Conservation (phyloP, 2,113 vertebrate species). For the Bubo blakistoni region DNA sequence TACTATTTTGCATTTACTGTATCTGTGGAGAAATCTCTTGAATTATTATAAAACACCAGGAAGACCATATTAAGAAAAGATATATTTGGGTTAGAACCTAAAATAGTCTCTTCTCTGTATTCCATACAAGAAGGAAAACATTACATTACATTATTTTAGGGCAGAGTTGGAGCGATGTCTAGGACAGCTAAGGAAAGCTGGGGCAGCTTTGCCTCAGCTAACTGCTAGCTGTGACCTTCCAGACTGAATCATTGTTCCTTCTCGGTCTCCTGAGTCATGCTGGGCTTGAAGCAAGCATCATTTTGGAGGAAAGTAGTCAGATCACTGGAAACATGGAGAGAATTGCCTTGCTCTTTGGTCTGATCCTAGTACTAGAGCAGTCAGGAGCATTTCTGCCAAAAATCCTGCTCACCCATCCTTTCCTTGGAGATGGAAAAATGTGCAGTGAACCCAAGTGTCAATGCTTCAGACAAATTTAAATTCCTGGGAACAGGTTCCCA, state of each 20-base stretch:
- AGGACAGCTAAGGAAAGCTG: not conserved
- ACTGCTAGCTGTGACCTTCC: not conserved
- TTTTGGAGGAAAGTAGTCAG: not conserved
- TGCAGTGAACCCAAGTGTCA: not conserved
- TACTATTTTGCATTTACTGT: not conserved
- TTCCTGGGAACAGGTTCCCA: not conserved
- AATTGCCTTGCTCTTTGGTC: not conserved
- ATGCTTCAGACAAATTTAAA: not conserved
- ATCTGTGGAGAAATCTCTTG: not conserved
- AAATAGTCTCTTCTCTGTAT: not conserved
- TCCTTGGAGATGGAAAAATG: not conserved
- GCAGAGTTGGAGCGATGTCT: not conserved
- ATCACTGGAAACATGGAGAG: not conserved
- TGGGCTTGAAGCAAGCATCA: not conserved
- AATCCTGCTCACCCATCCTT: not conserved
- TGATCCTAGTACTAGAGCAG: not conserved
- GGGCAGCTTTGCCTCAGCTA: not conserved
- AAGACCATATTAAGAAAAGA: not conserved
- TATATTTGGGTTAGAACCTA: not conserved
- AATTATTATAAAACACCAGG: not conserved
- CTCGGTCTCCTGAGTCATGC: rapidly evolving
- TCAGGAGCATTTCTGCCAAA: not conserved
- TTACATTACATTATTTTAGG: not conserved
- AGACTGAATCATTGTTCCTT: not conserved
- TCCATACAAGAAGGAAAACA: not conserved